Conservation (phyloP, 2,797 vertebrate species). For the Gouania willdenowi region DNA sequence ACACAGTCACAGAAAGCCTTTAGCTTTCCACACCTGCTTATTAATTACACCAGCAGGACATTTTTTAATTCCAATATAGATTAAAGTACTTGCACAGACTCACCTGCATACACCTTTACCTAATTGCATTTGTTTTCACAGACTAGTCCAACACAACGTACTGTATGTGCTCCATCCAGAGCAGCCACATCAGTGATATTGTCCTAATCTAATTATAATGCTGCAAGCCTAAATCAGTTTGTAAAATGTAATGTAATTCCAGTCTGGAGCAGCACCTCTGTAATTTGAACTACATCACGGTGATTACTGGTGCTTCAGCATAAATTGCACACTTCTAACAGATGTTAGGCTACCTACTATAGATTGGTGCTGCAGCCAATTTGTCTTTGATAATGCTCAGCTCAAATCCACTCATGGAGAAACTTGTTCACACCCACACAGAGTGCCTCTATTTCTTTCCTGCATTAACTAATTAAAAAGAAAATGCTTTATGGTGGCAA, state of each 20-base stretch:
- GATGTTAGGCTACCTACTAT: constrained; percentile 36
- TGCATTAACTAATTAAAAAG: constrained; percentile 21
- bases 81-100: constrained; percentile 11
- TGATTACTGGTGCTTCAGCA: constrained; percentile 57
- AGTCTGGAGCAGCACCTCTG: constrained; percentile 42
- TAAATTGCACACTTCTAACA: constrained; percentile 49
- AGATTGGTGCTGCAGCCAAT: constrained; percentile 33
- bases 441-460: constrained; percentile 11
- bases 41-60: not conserved
- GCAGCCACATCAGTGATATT: constrained; percentile 27
- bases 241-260: constrained; percentile 54
- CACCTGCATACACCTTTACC: constrained; percentile 12
- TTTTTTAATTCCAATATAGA: not conserved
- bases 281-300: constrained; percentile 51
- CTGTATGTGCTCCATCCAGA: constrained; percentile 13
- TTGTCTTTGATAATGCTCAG: constrained; percentile 20
- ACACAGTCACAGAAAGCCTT: too few relatives aligned
- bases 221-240: constrained; percentile 39
- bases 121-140: constrained; percentile 39
- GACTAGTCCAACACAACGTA: constrained; percentile 24
- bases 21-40: too few relatives aligned
- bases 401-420: constrained; percentile 12
- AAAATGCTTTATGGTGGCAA: constrained; percentile 7
- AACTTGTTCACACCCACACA: constrained; percentile 16
- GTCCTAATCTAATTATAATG: constrained; percentile 43